Evolutionary conservation across 2,888 invertebrate genomes (phyloP).

Genomic region (Scaeva pyrastri): DNA sequence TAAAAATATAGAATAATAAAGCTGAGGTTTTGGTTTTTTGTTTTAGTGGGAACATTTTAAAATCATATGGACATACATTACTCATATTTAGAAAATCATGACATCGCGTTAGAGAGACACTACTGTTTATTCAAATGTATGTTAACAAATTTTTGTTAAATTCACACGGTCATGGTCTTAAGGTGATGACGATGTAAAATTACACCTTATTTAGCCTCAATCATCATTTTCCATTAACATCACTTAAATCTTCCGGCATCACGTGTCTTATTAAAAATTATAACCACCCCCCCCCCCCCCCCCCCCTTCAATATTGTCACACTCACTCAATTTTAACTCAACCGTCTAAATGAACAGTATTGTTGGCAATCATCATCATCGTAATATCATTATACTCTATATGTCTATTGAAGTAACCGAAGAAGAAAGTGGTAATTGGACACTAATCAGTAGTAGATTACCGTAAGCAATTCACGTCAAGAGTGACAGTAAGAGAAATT

Average conservation of each 20-base stretch:
- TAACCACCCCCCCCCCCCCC: neutral
- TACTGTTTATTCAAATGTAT: too few relatives aligned
- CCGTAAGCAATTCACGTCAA: conserved; percentile 68
- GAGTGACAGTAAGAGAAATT: conserved; percentile 47
- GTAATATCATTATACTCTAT: neutral
- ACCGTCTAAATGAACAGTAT: conserved; percentile 49
- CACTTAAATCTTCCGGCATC: neutral
- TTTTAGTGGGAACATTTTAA: too few relatives aligned
- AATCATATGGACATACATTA: too few relatives aligned
- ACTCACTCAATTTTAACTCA: conserved; percentile 35
- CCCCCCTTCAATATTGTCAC: conserved; percentile 9
- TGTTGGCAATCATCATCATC: conserved; percentile 44
- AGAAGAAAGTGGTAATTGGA: conserved; percentile 75
- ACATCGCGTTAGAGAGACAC: too few relatives aligned
- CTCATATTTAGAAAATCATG: too few relatives aligned
- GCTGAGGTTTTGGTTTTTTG: too few relatives aligned
- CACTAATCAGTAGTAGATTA: conserved; percentile 69
- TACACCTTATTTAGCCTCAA: neutral
- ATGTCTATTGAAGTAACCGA: conserved; percentile 29
- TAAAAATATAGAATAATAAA: too few relatives aligned
- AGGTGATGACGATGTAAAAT: too few relatives aligned
- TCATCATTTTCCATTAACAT: neutral
- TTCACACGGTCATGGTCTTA: too few relatives aligned
- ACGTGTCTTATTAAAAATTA: conserved; percentile 29
- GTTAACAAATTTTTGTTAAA: too few relatives aligned